phyloP scores from a whole-genome alignment of 2,888 invertebrate genomes.

The Polietes domitor region DNA sequence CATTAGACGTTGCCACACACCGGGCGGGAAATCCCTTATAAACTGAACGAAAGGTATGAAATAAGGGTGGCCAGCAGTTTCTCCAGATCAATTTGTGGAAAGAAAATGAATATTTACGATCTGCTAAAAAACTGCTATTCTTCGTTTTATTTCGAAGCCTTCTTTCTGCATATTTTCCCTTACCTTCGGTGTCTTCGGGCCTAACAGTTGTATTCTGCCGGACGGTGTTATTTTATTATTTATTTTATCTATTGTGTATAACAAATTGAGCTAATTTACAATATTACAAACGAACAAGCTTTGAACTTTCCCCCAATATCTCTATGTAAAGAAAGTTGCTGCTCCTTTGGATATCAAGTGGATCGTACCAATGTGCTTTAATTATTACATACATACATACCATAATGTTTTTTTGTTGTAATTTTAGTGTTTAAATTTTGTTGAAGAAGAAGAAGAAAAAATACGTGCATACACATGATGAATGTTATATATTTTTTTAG shows the following conservation, averaged over 20 bases:
- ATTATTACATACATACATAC: slow-evolving; percentile 31
- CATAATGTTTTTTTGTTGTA: slow-evolving; percentile 29
- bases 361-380: slow-evolving; percentile 32
- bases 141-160: too few species aligned
- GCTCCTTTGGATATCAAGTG: not conserved
- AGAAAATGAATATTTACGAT: too few species aligned
- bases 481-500: not conserved
- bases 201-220: too few species aligned
- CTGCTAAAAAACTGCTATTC: too few species aligned
- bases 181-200: too few species aligned
- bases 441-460: slow-evolving; percentile 28
- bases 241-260: not conserved
- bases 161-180: too few species aligned
- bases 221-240: not conserved
- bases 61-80: too few species aligned
- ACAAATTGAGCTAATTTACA: not conserved
- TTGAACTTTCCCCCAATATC: not conserved
- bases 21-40: too few species aligned
- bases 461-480: too few species aligned
- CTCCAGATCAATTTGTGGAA: too few species aligned
- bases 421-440: slow-evolving; percentile 14
- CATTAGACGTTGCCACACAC: too few species aligned
- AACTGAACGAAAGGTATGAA: too few species aligned
- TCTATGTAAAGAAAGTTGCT: not conserved
- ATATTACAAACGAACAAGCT: not conserved